Base-by-base conservation (phyloP, 2,113 vertebrate genomes). In the Dicentrarchus labrax region DNA sequence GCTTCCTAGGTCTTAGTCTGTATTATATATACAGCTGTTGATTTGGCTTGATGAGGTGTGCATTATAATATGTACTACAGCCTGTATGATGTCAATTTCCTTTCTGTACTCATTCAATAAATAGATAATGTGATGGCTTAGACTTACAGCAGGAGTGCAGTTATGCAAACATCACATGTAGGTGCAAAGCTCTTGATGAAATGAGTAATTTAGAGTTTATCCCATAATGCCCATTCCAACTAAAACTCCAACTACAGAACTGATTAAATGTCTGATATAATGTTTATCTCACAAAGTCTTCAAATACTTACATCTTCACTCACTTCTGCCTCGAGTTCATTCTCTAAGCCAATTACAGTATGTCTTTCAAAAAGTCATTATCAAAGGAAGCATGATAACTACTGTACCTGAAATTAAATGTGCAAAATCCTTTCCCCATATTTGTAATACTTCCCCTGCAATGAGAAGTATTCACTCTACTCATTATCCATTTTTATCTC, bases 281-380 rank as follows among this genome's bases (percentile, higher is more conserved):
- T 30, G 30, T 30, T 2, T 3, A 30, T 30, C 2, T 30, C 30
- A 7, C 16, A 13, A 70, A 70, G 19, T 19, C 15, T 43, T 83
- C 50, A 83, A 50, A 41, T 0, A 19, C 8, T 45, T 12, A 57
- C 57, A 76, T 66, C 41, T 62, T 60, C 10, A 19, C 69, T 78
- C 64, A 15, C 24, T 36, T 72, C 13, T 61, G 50, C 74, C 57
- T 84, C 56, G 5, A 21, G 45, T 69, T 82, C 7, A 2, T 41
- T 74, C 61, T 60, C 72, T 74, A 82, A 88, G 69, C 84, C 81
- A 85, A 78, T 91, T 81, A 84, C 39, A 70, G 62, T 12, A 50
- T 60, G 67, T 78, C 72, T 82, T 66, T 86, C 30, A 77, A 47
- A 83, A 83, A 51, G 39, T 38, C 38, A 73, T 65, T 57, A 76